A percentile compares a stretch with the other conserved stretches of the same genome.
phyloP scores from a whole-genome alignment of 2,797 vertebrate species.

The Cephalopachus bancanus region DNA sequence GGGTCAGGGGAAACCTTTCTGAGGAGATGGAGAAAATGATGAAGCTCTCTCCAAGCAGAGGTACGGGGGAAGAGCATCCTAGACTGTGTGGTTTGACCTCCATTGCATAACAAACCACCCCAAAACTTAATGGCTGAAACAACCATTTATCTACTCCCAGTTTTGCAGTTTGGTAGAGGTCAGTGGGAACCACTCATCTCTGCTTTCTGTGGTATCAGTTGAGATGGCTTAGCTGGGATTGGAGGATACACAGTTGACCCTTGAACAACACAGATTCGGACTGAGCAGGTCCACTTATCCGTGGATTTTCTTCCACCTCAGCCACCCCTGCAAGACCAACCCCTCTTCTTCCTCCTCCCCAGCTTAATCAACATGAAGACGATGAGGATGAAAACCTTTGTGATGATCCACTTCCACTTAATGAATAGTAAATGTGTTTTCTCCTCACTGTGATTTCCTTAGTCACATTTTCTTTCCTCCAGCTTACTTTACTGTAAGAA shows the following conservation, averaged over 20 bases:
- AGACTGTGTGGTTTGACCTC: not conserved
- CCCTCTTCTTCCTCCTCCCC: no score
- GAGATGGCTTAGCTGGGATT: not conserved
- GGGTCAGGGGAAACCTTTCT: not conserved
- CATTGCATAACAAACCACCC: not conserved
- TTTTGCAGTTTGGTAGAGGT: not conserved
- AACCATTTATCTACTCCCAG: not conserved
- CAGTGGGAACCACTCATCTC: not conserved
- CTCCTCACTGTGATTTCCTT: no score
- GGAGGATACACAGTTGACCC: not conserved
- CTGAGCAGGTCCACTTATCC: no score
- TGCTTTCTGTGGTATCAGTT: not conserved
- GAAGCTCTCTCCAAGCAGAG: not conserved
- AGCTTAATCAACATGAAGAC: no score
- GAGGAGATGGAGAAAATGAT: not conserved
- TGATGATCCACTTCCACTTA: no score
- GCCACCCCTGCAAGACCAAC: no score
- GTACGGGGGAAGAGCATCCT: not conserved
- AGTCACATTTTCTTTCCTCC: no score
- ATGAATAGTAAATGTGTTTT: no score
- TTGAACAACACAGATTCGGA: no score
- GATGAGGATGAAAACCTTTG: no score
- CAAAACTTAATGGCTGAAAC: not conserved
- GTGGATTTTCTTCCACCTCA: no score
- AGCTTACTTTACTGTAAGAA: no score